phyloP scores from a whole-genome alignment of 2,113 vertebrate species.

The Delphinus delphis region DNA sequence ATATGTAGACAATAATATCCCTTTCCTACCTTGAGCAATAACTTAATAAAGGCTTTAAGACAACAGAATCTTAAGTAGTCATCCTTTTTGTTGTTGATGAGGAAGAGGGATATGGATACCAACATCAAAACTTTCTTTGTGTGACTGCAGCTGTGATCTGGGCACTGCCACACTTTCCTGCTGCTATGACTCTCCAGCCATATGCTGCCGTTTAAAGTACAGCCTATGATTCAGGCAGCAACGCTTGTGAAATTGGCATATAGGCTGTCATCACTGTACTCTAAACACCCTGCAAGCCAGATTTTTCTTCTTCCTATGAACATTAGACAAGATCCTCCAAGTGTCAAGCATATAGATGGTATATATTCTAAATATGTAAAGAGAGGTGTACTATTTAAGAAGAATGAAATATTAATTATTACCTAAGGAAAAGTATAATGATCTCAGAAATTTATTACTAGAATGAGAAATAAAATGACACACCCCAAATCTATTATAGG shows the following conservation, averaged over 20 bases:
- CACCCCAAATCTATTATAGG: not conserved
- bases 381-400: constrained; percentile 25
- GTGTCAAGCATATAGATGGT: not conserved
- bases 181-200: constrained; percentile 62
- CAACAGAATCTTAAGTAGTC: constrained; percentile 75
- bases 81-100: constrained; percentile 62
- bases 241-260: constrained; percentile 60
- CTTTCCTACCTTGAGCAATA: constrained; percentile 78
- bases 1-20: constrained; percentile 81
- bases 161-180: constrained; percentile 43
- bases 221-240: constrained; percentile 40
- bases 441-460: constrained; percentile 32
- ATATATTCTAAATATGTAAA: not conserved
- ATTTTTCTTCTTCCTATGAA: constrained; percentile 53
- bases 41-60: constrained; percentile 81
- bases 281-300: not conserved
- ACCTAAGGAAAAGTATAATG: not conserved
- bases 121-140: constrained; percentile 52
- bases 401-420: constrained; percentile 12
- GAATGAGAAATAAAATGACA: constrained; percentile 1
- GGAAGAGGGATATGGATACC: constrained; percentile 56
- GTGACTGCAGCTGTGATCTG: constrained; percentile 68
- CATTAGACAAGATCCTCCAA: constrained; percentile 28
- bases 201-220: constrained; percentile 67
- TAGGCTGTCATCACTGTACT: constrained; percentile 29